Conservation (phyloP, 1,140 invertebrate species). For the Himalopsyche phryganea region DNA sequence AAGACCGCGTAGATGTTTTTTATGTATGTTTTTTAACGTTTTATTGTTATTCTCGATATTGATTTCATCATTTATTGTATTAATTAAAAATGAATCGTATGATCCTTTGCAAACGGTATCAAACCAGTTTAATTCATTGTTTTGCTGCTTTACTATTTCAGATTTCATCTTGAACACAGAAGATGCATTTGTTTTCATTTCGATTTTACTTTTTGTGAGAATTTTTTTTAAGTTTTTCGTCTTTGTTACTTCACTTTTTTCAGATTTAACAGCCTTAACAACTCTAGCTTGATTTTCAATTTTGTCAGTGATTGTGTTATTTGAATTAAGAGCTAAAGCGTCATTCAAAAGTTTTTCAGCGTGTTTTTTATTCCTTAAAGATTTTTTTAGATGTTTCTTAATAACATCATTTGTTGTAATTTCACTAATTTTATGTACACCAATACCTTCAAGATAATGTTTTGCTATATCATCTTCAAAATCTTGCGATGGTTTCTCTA, state of each 20-base stretch:
- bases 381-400: conserved; percentile 39
- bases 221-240: conserved; percentile 15
- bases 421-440: background rate
- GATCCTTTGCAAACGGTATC: conserved; percentile 47
- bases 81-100: conserved; percentile 41
- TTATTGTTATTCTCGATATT: conserved; percentile 48
- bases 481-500: background rate
- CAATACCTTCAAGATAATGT: too few relatives aligned
- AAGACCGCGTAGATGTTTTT: conserved; percentile 54
- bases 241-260: conserved; percentile 29
- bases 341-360: conserved; percentile 44
- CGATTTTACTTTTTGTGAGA: conserved; percentile 33
- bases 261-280: conserved; percentile 35
- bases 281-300: conserved; percentile 39
- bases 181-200: conserved; percentile 48
- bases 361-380: conserved; percentile 47
- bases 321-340: conserved; percentile 35
- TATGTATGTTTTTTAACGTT: conserved; percentile 51
- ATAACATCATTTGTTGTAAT: conserved; percentile 23
- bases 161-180: conserved; percentile 51
- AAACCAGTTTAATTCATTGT: conserved; percentile 52
- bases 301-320: conserved; percentile 36
- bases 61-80: conserved; percentile 45
- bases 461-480: background rate
- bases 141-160: conserved; percentile 45